phyloP scores from a whole-genome alignment of 2,113 vertebrate genomes.

The Mustelus asterias region DNA sequence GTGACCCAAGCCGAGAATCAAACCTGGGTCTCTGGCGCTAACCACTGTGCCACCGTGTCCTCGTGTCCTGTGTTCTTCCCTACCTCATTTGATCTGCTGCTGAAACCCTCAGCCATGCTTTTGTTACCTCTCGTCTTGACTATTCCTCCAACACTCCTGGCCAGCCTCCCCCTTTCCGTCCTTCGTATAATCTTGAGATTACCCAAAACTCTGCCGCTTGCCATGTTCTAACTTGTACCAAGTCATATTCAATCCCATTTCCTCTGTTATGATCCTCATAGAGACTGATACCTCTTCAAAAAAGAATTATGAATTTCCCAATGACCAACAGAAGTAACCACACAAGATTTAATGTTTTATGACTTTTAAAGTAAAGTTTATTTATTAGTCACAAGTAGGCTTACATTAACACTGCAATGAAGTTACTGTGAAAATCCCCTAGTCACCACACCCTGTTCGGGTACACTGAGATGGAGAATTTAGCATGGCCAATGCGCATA shows the following conservation, averaged over 20 bases:
- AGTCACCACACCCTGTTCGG: too few species aligned
- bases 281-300: neutral
- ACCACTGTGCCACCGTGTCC: too few species aligned
- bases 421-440: too few species aligned
- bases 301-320: neutral
- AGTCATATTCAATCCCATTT: neutral
- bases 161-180: neutral
- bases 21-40: too few species aligned
- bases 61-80: neutral
- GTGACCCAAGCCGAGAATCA: too few species aligned
- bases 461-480: too few species aligned
- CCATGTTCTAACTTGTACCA: neutral
- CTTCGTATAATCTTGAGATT: neutral
- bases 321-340: fast-evolving
- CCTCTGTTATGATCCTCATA: neutral
- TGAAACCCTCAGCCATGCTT: neutral
- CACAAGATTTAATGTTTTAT: too few species aligned
- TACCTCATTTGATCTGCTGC: neutral
- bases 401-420: too few species aligned
- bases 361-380: too few species aligned
- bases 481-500: too few species aligned
- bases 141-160: neutral
- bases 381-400: too few species aligned
- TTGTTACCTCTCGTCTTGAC: neutral
- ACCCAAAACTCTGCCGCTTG: neutral